Evolutionary conservation across 2,888 invertebrate genomes (phyloP).

Genomic region (Fragum sueziense): DNA sequence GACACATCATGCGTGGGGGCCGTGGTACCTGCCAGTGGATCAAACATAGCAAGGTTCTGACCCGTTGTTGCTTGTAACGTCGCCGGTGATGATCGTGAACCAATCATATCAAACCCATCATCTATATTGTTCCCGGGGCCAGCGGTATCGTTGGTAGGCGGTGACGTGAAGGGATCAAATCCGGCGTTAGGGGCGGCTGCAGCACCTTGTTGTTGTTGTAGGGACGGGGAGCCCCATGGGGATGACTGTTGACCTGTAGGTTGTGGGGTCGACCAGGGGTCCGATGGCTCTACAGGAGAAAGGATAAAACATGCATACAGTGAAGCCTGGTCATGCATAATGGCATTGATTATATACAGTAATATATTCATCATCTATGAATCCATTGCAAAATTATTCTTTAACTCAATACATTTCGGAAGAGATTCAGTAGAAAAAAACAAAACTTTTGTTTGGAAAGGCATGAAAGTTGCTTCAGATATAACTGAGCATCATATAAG

Average conservation of each 20-base stretch:
- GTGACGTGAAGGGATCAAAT: slow-evolving; percentile 48
- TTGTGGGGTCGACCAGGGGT: slow-evolving; percentile 71
- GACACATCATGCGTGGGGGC: slow-evolving; percentile 24
- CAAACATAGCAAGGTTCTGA: slow-evolving; percentile 71
- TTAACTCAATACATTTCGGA: too few relatives aligned
- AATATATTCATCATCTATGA: too few relatives aligned
- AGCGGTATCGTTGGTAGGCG: slow-evolving; percentile 60
- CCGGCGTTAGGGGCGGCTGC: slow-evolving; percentile 50
- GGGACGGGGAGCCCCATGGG: slow-evolving; percentile 49
- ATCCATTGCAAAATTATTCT: too few relatives aligned
- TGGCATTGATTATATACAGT: too few relatives aligned
- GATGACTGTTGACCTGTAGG: slow-evolving; percentile 34
- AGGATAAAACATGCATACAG: slow-evolving; percentile 1
- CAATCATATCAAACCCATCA: slow-evolving; percentile 79
- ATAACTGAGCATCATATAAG: too few relatives aligned
- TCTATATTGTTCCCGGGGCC: slow-evolving; percentile 70
- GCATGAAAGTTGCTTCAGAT: too few relatives aligned
- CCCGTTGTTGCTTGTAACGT: slow-evolving; percentile 53
- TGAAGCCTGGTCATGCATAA: not conserved
- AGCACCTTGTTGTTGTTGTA: slow-evolving; percentile 27
- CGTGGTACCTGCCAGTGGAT: slow-evolving; percentile 71
- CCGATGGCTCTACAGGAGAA: slow-evolving; percentile 27
- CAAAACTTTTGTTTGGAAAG: too few relatives aligned
- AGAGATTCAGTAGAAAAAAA: too few relatives aligned
- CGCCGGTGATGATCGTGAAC: slow-evolving; percentile 73